Base-by-base conservation (phyloP, 2,113 vertebrate species). In the Channa maculata region DNA sequence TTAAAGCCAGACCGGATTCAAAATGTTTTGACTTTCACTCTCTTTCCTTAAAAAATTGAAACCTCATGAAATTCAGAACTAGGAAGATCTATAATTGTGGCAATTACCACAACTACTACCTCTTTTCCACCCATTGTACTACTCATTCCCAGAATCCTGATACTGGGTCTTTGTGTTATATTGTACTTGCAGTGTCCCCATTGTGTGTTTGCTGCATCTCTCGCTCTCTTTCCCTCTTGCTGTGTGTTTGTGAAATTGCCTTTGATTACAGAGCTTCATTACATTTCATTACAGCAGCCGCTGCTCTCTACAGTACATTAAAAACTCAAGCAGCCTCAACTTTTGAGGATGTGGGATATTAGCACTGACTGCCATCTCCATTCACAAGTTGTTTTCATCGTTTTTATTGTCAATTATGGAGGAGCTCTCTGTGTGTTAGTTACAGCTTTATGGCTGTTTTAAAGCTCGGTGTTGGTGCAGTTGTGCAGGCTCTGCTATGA, bases 201-300 rank as follows among this genome's bases (percentile, higher is more conserved):
- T 43, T 44, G 52, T 38, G 65, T 63, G 68, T 65, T 80, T 65
- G 14, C 43, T 71, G 80, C 57, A 5, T 50, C 66, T 59, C 74
- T 70, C 52, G 34, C 43, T 33, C 1, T 24, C 24, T 24, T 24
- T 24, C 24, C 37, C 15, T 75, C 24, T 55, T 2, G 13, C 13
- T 74, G 46, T 72, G 72, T 80, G 71, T 78, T 71, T 75, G 75
- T 77, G 71, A 61, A 72, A 85, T 64, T 77, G 75, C 80, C 80
- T 89, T 85, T 89, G 87, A 88, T 89, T 88, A 85, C 86, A 80
- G 72, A 75, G 84, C 79, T 86, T 89, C 86, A 89, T 92, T 92
- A 87, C 80, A 58, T 90, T 89, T 87, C 79, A 89, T 90, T 88
- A 86, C 76, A 75, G 82, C 82, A 75, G 73, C 80, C 59, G 57